Evolutionary conservation across 2,888 invertebrate species (phyloP).

Genomic region (Spialia ferax): DNA sequence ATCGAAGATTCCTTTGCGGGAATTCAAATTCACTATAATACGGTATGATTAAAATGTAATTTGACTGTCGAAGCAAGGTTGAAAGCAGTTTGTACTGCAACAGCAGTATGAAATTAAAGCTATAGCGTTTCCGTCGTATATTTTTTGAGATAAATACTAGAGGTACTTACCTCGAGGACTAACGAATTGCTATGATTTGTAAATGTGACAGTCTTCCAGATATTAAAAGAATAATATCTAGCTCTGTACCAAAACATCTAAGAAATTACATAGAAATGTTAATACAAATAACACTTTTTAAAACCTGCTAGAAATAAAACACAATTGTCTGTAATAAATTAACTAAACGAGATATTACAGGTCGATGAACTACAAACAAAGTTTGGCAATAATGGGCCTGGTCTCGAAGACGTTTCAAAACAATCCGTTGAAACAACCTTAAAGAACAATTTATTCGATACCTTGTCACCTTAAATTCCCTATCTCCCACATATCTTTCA

Average conservation of each 20-base stretch:
- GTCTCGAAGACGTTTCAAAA: neutral
- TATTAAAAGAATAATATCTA: neutral
- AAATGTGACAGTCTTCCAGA: no score
- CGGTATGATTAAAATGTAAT: neutral
- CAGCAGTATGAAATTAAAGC: no score
- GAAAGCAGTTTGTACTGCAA: no score
- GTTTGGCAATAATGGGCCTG: constrained; percentile 10
- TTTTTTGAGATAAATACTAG: no score
- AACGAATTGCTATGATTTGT: no score
- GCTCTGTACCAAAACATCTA: neutral
- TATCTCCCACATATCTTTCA: constrained; percentile 13
- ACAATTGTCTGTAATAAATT: neutral
- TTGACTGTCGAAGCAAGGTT: neutral
- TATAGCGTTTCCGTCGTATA: no score
- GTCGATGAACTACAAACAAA: constrained; percentile 18
- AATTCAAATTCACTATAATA: neutral
- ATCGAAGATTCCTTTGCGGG: neutral
- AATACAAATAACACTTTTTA: neutral
- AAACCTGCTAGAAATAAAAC: neutral
- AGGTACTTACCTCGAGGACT: no score
- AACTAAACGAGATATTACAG: neutral
- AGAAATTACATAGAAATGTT: neutral
- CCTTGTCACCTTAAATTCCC: constrained; percentile 12
- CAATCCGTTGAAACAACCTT: constrained; percentile 13
- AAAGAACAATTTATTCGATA: constrained; percentile 22